Conservation (phyloP, 2,888 invertebrate species). For the Agrotis ipsilon region DNA sequence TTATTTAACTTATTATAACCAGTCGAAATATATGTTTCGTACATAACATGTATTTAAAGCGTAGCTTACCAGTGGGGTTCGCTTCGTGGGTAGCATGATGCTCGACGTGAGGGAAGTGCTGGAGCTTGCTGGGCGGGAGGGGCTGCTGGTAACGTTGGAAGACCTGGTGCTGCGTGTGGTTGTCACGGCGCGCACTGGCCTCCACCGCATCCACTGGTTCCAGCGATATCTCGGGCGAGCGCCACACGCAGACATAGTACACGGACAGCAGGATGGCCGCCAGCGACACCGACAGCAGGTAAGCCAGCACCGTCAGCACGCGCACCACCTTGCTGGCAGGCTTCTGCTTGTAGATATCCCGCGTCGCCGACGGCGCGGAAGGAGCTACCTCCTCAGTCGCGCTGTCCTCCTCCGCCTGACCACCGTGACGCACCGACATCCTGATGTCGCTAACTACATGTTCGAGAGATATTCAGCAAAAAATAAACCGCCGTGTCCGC, state of each 20-base stretch:
- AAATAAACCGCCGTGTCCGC: conserved; percentile 68
- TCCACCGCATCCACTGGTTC: conserved; percentile 53
- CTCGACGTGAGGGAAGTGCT: background rate
- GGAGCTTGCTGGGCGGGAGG: background rate
- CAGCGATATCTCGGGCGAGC: conserved; percentile 91
- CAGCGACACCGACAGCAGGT: conserved; percentile 96
- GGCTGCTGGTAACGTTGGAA: conserved; percentile 22
- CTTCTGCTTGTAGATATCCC: conserved; percentile 84
- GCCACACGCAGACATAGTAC: conserved; percentile 96
- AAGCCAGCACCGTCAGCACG: conserved; percentile 95
- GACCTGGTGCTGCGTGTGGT: conserved; percentile 40
- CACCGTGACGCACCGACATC: conserved; percentile 85
- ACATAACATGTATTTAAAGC: background rate
- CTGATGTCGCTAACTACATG: conserved; percentile 73
- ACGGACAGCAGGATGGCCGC: conserved; percentile 95
- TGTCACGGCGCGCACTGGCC: conserved; percentile 66
- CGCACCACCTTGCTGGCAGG: conserved; percentile 88
- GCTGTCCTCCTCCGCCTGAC: conserved; percentile 69
- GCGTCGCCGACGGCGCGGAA: conserved; percentile 57
- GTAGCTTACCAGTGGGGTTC: conserved; percentile 39
- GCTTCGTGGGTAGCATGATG: background rate
- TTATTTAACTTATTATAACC: no score
- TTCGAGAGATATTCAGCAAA: conserved; percentile 64
- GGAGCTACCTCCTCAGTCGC: conserved; percentile 60
- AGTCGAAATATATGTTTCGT: no score